Evolutionary conservation across 2,888 invertebrate species (phyloP), one percentile per base, ranked within the genome.

Genomic region (Alentia gelatinosa): DNA sequence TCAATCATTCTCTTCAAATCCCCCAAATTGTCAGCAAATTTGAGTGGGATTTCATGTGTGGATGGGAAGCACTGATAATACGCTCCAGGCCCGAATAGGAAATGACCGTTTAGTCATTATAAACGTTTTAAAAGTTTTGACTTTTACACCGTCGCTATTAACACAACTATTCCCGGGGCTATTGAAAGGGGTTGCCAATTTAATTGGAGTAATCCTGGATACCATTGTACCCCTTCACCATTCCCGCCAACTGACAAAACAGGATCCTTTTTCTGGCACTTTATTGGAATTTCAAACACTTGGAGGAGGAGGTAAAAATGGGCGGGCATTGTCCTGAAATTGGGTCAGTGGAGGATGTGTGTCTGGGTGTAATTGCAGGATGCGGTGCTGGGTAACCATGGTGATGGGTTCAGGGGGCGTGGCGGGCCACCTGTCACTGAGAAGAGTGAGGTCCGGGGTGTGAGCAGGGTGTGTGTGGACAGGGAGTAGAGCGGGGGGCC

Each of bases 251-350:
- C n/a, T n/a, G n/a, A n/a, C n/a, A 56, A 56, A 56, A 12, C 1
- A n/a, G 56, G 56, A 56, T 56, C 3, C 26, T 68, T 68, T 68
- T 68, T 68, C 3, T 30, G 68, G 0, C 68, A 68, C 12, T 68
- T 68, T 68, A 68, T 68, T 68, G 68, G 68, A 68, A 68, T 68
- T 68, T 30, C 68, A 68, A 4, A 68, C 68, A 68, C 68, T 30
- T 30, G 68, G 26, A 12, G 68, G 68, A 3, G 56, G 56, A n/a
- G 56, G 9, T 47, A 19, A 19, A 19, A 19, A n/a, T 56, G 56
- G 56, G 68, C 68, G 5, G 26, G 68, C 30, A 30, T 68, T 68
- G 68, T 68, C 68, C 68, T 30, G 68, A 68, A 30, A 68, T 68
- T 68, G 30, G 68, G 68, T 68, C 12, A 68, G 23, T 68, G 12